Conservation (phyloP, 2,797 vertebrate genomes). For the Gallinago solitaria region DNA sequence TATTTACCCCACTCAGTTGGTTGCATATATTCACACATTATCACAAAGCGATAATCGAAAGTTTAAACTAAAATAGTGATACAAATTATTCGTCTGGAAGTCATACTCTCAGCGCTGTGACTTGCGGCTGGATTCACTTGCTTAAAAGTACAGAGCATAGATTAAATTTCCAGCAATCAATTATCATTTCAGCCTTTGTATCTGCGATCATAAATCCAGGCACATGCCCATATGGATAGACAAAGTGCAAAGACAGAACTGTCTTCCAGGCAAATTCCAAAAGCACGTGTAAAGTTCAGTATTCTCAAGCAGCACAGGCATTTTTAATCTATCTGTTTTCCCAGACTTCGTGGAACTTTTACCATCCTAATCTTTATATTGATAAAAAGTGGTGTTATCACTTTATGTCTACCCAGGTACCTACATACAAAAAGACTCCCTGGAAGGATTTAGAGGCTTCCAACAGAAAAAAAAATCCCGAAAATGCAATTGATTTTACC, state of each 20-base stretch:
- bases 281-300: slow-evolving; percentile 48
- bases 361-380: not conserved
- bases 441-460: not conserved
- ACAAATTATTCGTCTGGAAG: slow-evolving; percentile 19
- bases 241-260: slow-evolving; percentile 58
- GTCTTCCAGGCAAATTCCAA: slow-evolving; percentile 56
- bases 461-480: not conserved
- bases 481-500: not conserved
- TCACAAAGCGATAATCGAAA: slow-evolving; percentile 13
- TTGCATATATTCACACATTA: slow-evolving; percentile 52
- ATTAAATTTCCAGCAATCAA: slow-evolving; percentile 58
- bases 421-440: not conserved
- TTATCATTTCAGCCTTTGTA: slow-evolving; percentile 60
- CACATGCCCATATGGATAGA: slow-evolving; percentile 52
- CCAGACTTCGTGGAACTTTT: not conserved
- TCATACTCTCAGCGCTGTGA: not conserved
- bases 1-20: slow-evolving; percentile 4
- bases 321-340: not conserved
- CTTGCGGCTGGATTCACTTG: slow-evolving; percentile 4
- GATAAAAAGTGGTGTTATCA: not conserved
- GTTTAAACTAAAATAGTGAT: slow-evolving; percentile 26
- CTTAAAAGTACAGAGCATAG: not conserved
- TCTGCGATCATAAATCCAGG: slow-evolving; percentile 33
- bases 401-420: not conserved
- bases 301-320: not conserved